Base-by-base conservation (phyloP, 1,140 invertebrate genomes). In the Saccostrea cuccullata region DNA sequence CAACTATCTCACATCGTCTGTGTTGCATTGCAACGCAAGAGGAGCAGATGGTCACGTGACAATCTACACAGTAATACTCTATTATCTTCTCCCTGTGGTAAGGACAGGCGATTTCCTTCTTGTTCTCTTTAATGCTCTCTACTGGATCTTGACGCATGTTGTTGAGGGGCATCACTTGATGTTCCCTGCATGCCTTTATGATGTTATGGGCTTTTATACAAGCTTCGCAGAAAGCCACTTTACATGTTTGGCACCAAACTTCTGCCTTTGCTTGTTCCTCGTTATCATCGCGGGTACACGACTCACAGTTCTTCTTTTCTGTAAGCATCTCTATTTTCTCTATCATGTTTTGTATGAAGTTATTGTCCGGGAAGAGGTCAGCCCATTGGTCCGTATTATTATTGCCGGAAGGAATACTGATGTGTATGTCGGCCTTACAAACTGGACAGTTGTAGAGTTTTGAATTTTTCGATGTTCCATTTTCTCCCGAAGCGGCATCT, bases 391-490 rank as follows among this genome's bases (percentile, higher is more conserved):
- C 55, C 11, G 87, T 64, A 56, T 91, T 88, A 17, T 87, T 67
- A 60, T 87, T 88, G 84, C 89, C 89, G 56, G 86, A 30, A 17
- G 89, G 90, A 86, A 90, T 70, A 67, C 85, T 86, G 73, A 89
- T 23, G 30, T 89, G 73, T 64, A 90, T 87, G 40, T 92, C 91
- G 0, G 88, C 84, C 36, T 88, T 64, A 73, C 92, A 93, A 1
- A 91, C 87, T 6, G 92, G 91, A 58, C 92, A 93, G 20, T 89
- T 86, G 15, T 97, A 94, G 56, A 84, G 82, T 70, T 85, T 86
- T 36, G 64, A 67, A 23, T 70, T 73, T 9, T 90, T 87, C 13
- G 36, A 6, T n/a, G 26, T n/a, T 60, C 20, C 85, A 55, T 82
- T 84, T 55, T 86, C 55, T 13, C 82, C 85, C 40, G 56, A 15